Evolutionary conservation across 1,140 invertebrate genomes (phyloP), one percentile per base, ranked within the genome.

Genomic region (Caenorhabditis inopinata): DNA sequence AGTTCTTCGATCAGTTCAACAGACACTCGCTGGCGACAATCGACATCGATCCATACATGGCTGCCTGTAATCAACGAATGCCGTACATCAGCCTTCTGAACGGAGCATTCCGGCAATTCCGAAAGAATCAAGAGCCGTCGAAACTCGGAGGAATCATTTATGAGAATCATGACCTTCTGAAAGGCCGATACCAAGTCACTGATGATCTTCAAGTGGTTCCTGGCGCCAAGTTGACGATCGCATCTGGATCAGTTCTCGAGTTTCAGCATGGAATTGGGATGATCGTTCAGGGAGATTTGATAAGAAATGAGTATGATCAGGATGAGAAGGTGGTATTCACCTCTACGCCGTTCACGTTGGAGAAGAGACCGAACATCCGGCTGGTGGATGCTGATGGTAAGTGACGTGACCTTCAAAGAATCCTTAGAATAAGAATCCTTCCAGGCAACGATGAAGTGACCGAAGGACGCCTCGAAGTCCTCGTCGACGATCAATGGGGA

Each of bases 191-290:
- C 87, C 91, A 92, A 1, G 94, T 96, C 0, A 87, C 84, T 25
- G 92, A 94, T 85, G 96, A 97, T 87, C 96, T 97, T 42, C 96
- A 94, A 86, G 92, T 97, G 4, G 90, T 94, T 73, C 94, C 94
- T 1, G 95, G 94, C 12, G 94, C 93, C 87, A 84, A 85, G 73
- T 90, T 98, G 11, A 93, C 93, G 0, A 90, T 97, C 14, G 92
- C 94, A 46, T 93, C 94, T 1, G 95, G 95, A 0, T 95, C 96
- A 0, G 94, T 92, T 0, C 90, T 99, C 2, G 89, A 91, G 84
- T 93, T 92, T 90, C 93, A 94, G 58, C 93, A 95, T 51, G 93
- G 94, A 38, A 93, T 98, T 48, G 97, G 97, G 16, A 95, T 99
- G 91, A 96, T 99, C 93, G 93, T 88, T 16, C 86, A 87, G 89